A percentile compares a stretch with the other conserved stretches of the same genome.
These are phyloP conservation scores for Merops nubicus DNA, from an alignment of 2,113 vertebrate species.

Conservation along the genomic window DNA sequence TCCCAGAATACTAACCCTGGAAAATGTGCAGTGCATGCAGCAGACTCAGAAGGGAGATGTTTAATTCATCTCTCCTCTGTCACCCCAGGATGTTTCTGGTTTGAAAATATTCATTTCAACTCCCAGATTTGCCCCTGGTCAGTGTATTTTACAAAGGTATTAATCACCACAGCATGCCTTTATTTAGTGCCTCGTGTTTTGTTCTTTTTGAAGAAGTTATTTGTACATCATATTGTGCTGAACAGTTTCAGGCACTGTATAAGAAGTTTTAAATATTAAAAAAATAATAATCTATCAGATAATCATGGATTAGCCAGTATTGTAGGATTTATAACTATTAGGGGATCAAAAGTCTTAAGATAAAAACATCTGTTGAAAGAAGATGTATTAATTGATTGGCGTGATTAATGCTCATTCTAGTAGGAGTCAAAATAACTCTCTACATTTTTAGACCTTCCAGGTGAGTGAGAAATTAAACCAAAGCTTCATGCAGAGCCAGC, in stretches of 20 bases:
- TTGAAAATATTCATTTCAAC: not conserved
- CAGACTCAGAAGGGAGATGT: not conserved
- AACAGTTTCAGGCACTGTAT: not conserved
- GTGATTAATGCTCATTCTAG: not conserved
- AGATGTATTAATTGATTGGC: not conserved
- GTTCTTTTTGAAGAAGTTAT: not conserved
- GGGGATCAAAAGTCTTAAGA: not conserved
- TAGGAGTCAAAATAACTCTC: not conserved
- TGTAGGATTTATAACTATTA: not conserved
- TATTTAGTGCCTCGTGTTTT: not conserved
- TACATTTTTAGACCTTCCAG: not conserved
- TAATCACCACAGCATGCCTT: not conserved
- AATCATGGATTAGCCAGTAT: not conserved
- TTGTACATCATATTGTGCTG: not conserved
- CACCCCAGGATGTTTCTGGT: not conserved
- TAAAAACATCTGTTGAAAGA: not conserved
- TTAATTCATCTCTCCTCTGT: not conserved
- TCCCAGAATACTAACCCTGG: not conserved
- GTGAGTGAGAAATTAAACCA: not conserved
- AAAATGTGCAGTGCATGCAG: not conserved
- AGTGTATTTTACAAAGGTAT: not conserved
- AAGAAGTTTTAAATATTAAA: not conserved
- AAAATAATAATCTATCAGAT: not conserved
- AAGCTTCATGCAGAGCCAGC: not conserved
- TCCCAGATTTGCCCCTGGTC: not conserved